Conservation (phyloP, 2,888 invertebrate species). For the Mythimna loreyi region DNA sequence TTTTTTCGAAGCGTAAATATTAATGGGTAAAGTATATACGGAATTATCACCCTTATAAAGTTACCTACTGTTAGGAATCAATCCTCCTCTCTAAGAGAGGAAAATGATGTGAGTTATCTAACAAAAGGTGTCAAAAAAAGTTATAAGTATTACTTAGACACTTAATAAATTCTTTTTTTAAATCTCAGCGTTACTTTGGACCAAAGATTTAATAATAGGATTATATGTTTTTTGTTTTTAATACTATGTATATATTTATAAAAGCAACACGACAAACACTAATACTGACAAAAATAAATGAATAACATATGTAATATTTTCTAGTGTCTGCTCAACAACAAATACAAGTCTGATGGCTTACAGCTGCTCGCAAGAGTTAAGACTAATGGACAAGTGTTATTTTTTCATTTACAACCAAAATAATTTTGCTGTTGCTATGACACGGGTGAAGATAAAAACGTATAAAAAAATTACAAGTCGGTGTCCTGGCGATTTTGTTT, state of each 20-base stretch:
- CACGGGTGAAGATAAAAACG: conserved; percentile 5
- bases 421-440: conserved; percentile 13
- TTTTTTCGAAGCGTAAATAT: too few relatives aligned
- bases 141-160: not conserved
- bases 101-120: too few relatives aligned
- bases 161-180: not conserved
- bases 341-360: conserved; percentile 17
- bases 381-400: conserved; percentile 49
- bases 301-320: conserved; percentile 8
- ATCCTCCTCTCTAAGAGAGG: too few relatives aligned
- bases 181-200: not conserved
- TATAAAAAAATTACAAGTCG: not conserved
- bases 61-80: too few relatives aligned
- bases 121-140: too few relatives aligned
- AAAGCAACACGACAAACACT: conserved; percentile 4
- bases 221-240: not conserved
- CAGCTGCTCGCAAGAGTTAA: conserved; percentile 42
- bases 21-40: too few relatives aligned
- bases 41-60: too few relatives aligned
- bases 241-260: not conserved
- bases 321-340: not conserved
- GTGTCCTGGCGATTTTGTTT: conserved; percentile 1
- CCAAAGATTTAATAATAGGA: not conserved
- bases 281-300: conserved; percentile 26
- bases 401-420: conserved; percentile 48